phyloP scores from a whole-genome alignment of 2,888 invertebrate genomes.

The Tuberolachnus salignus region DNA sequence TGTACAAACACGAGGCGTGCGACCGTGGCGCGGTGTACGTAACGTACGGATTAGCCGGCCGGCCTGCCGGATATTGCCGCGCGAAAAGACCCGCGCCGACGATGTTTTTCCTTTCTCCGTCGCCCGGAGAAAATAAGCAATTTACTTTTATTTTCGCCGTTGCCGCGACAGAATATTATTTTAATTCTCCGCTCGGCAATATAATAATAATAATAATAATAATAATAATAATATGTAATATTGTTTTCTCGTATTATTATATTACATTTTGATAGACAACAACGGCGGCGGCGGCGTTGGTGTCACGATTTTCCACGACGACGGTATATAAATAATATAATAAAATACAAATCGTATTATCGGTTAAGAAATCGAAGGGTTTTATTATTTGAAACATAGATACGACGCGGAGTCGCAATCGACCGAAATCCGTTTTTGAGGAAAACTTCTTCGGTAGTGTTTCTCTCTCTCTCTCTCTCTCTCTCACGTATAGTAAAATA shows the following conservation, averaged over 20 bases:
- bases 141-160: constrained; percentile 34
- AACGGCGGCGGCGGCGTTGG: too few relatives aligned
- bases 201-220: too few relatives aligned
- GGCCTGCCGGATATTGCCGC: constrained; percentile 31
- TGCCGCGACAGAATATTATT: not conserved
- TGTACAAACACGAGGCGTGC: too few relatives aligned
- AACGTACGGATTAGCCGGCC: not conserved
- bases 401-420: not conserved
- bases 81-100: not conserved
- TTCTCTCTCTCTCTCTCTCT: too few relatives aligned
- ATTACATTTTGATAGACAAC: too few relatives aligned
- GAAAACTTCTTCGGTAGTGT: not conserved
- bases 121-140: constrained; percentile 39
- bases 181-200: not conserved
- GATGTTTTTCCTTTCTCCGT: constrained; percentile 31
- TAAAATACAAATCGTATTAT: constrained; percentile 1
- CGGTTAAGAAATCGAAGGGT: constrained; percentile 1
- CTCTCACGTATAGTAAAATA: too few relatives aligned
- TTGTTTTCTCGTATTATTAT: not conserved
- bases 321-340: too few relatives aligned
- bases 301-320: not conserved
- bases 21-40: too few relatives aligned
- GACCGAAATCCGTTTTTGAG: not conserved
- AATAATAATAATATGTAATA: constrained; percentile 1
- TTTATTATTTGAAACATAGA: too few relatives aligned